Evolutionary conservation across 2,797 vertebrate species (phyloP).

Genomic region (Pteronotus mesoamericanus): DNA sequence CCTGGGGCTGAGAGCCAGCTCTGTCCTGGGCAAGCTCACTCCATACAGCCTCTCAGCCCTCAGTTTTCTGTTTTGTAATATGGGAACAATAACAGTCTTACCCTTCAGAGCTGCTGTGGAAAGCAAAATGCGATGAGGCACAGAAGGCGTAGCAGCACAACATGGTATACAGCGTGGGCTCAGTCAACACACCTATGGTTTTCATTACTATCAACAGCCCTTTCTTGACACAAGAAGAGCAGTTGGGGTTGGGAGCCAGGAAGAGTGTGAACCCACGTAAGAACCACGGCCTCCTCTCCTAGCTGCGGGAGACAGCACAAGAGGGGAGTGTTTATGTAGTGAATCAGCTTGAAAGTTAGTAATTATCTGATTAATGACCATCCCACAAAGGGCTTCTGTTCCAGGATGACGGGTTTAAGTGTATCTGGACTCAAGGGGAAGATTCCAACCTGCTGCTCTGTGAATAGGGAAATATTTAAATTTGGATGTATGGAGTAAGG

Average conservation of each 20-base stretch:
- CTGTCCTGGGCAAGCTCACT: background rate
- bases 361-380: constrained; percentile 53
- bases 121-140: background rate
- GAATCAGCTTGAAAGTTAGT: background rate
- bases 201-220: background rate
- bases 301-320: background rate
- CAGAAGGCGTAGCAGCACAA: accelerated
- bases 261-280: background rate
- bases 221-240: background rate
- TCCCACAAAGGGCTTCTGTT: background rate
- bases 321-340: background rate
- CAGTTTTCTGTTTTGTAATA: background rate
- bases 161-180: background rate
- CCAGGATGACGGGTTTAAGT: background rate
- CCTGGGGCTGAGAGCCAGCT: background rate
- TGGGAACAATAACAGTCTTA: background rate
- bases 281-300: background rate
- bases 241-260: no score
- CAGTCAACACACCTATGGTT: background rate
- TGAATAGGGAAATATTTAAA: constrained; percentile 51
- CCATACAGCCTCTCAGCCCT: background rate
- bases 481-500: constrained; percentile 5
- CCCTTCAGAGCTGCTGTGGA: background rate
- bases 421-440: constrained; percentile 35
- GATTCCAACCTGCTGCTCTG: constrained; percentile 42